phyloP scores from a whole-genome alignment of 2,888 invertebrate genomes.

The Lymantria monacha region DNA sequence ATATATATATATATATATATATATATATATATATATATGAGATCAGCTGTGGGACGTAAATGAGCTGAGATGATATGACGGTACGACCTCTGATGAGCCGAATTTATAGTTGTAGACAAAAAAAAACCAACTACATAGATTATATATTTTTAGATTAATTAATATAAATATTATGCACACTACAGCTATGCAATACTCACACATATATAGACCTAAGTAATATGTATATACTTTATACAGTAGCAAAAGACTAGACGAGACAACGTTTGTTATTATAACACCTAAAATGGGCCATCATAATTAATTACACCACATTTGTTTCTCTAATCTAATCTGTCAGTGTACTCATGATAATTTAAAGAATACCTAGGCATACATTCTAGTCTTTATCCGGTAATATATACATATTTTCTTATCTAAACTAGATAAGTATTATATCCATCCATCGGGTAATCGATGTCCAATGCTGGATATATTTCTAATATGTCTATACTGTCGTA shows the following conservation, averaged over 20 bases:
- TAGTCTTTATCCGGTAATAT: conserved; percentile 19
- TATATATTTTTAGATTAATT: too few relatives aligned
- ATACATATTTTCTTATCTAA: background rate
- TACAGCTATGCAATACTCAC: too few relatives aligned
- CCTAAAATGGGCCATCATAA: conserved; percentile 7
- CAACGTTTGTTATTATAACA: conserved; percentile 1
- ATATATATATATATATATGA: too few relatives aligned
- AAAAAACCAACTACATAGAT: too few relatives aligned
- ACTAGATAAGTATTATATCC: background rate
- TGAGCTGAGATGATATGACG: too few relatives aligned
- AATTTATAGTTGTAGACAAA: too few relatives aligned
- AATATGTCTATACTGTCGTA: background rate
- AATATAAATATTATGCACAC: too few relatives aligned
- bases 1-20: too few relatives aligned
- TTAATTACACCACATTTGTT: conserved; percentile 8
- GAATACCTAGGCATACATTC: conserved; percentile 7
- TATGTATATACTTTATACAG: too few relatives aligned
- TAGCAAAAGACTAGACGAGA: background rate
- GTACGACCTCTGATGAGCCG: too few relatives aligned
- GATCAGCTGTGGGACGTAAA: too few relatives aligned
- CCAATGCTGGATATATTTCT: conserved; percentile 1
- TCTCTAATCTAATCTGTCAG: conserved; percentile 16
- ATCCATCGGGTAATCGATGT: background rate
- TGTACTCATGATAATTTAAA: conserved; percentile 8
- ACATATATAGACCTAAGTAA: too few relatives aligned